phyloP scores from a whole-genome alignment of 2,797 vertebrate species.

The Sphenodon punctatus region DNA sequence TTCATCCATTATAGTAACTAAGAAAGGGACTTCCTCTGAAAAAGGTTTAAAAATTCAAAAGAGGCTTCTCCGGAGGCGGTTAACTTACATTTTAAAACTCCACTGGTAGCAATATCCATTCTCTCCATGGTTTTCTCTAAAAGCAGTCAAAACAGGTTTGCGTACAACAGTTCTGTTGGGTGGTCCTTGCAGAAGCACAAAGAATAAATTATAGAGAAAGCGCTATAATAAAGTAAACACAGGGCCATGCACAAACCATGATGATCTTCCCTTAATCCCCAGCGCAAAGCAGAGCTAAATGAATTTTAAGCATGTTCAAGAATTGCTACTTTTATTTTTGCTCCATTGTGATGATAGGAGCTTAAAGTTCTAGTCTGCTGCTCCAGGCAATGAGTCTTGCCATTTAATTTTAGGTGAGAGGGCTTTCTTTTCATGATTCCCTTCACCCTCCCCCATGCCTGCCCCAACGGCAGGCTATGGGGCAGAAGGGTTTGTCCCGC shows the following conservation, averaged over 20 bases:
- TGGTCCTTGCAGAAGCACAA: neutral
- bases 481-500: no score
- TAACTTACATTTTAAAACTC: slow-evolving; percentile 25
- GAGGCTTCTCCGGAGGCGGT: slow-evolving; percentile 13
- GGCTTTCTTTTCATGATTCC: no score
- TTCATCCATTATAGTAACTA: slow-evolving; percentile 10
- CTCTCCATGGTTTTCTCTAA: neutral
- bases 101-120: neutral
- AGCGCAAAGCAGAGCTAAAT: slow-evolving; percentile 21
- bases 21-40: slow-evolving; percentile 36
- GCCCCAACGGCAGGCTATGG: no score
- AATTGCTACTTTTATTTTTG: neutral
- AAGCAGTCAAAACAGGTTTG: slow-evolving; percentile 47
- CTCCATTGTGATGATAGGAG: neutral
- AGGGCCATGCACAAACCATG: slow-evolving; percentile 21
- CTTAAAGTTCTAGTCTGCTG: neutral
- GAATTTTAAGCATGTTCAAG: slow-evolving; percentile 4
- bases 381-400: neutral
- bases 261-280: slow-evolving; percentile 8
- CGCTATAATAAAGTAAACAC: slow-evolving; percentile 10
- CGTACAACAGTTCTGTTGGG: neutral
- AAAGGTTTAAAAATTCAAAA: slow-evolving; percentile 22
- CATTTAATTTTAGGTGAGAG: neutral
- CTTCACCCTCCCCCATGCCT: no score
- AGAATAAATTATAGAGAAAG: slow-evolving; percentile 41